These are phyloP conservation scores for Pelobates cultripes DNA, from an alignment of 2,797 vertebrate genomes.

Conservation along the genomic window DNA sequence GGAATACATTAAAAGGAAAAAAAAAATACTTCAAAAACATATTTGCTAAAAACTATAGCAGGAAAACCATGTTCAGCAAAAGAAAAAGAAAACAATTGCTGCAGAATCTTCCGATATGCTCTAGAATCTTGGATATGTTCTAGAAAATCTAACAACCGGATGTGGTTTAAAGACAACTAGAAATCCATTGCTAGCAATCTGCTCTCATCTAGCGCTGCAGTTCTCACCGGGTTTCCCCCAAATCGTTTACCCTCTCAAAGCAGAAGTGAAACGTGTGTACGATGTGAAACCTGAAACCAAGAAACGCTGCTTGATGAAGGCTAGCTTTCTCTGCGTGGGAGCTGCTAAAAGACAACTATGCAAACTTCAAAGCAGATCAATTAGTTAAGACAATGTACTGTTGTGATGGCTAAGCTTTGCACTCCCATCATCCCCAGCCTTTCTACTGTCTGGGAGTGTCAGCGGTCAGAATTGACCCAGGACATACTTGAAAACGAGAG, in stretches of 20 bases:
- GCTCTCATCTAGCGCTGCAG: constrained; percentile 61
- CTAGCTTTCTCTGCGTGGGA: constrained; percentile 63
- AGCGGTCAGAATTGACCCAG: too few species aligned
- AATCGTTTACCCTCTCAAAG: constrained; percentile 65
- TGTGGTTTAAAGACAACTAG: constrained; percentile 55
- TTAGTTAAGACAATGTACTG: constrained; percentile 50
- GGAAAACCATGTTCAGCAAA: constrained; percentile 21
- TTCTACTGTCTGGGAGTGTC: too few species aligned
- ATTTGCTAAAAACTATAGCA: constrained; percentile 23
- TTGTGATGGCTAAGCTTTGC: too few species aligned
- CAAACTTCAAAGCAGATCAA: constrained; percentile 58
- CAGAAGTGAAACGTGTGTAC: constrained; percentile 75
- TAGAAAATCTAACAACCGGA: constrained; percentile 53
- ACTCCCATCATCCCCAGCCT: background rate
- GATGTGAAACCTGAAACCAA: constrained; percentile 70
- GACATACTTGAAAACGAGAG: too few species aligned
- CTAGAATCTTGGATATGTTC: constrained; percentile 53
- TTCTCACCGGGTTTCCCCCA: constrained; percentile 61
- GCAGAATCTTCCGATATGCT: background rate
- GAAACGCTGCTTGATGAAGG: constrained; percentile 55
- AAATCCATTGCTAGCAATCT: constrained; percentile 56
- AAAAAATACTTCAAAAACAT: background rate
- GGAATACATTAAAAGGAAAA: constrained; percentile 17
- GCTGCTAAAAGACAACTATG: constrained; percentile 64
- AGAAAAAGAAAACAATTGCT: too few species aligned